phyloP scores from a whole-genome alignment of 2,888 invertebrate genomes.

The Dryocosmus kuriphilus region DNA sequence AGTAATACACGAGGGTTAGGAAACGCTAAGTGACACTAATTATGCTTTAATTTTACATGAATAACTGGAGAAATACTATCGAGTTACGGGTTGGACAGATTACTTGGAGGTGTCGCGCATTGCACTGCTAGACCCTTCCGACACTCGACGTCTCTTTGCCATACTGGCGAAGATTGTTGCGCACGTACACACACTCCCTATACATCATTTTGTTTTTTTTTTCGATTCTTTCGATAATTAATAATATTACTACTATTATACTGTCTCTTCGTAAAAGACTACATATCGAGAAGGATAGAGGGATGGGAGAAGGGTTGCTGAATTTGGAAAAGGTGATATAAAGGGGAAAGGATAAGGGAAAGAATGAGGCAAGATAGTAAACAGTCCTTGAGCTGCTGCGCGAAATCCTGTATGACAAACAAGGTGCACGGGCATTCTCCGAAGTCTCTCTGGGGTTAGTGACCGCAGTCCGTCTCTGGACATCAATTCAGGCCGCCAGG shows the following conservation, averaged over 20 bases:
- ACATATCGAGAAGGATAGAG: slow-evolving; percentile 9
- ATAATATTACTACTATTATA: slow-evolving; percentile 55
- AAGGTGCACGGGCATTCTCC: slow-evolving; percentile 45
- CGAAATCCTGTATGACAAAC: neutral
- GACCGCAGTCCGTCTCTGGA: slow-evolving; percentile 25
- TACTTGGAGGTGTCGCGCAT: slow-evolving; percentile 68
- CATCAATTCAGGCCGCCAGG: slow-evolving; percentile 70
- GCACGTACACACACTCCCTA: slow-evolving; percentile 57
- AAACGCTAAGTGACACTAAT: slow-evolving; percentile 73
- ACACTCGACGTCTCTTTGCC: slow-evolving; percentile 50
- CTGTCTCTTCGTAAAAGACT: slow-evolving; percentile 49
- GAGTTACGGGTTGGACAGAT: slow-evolving; percentile 76
- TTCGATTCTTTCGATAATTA: slow-evolving; percentile 54
- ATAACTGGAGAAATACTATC: slow-evolving; percentile 75
- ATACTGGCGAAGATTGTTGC: slow-evolving; percentile 32
- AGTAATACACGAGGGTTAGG: slow-evolving; percentile 61
- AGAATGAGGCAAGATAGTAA: slow-evolving; percentile 27
- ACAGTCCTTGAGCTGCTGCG: slow-evolving; percentile 56
- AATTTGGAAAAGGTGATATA: slow-evolving; percentile 35
- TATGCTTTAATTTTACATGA: slow-evolving; percentile 63
- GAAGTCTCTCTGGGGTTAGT: slow-evolving; percentile 48
- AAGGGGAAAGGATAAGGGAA: slow-evolving; percentile 36
- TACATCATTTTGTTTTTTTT: slow-evolving; percentile 50
- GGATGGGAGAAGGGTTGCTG: neutral
- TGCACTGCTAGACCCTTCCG: slow-evolving; percentile 60